Percentiles rank a stretch among this genome's conserved stretches.
phyloP scores from a whole-genome alignment of 2,888 invertebrate genomes.

The Euphydryas editha region DNA sequence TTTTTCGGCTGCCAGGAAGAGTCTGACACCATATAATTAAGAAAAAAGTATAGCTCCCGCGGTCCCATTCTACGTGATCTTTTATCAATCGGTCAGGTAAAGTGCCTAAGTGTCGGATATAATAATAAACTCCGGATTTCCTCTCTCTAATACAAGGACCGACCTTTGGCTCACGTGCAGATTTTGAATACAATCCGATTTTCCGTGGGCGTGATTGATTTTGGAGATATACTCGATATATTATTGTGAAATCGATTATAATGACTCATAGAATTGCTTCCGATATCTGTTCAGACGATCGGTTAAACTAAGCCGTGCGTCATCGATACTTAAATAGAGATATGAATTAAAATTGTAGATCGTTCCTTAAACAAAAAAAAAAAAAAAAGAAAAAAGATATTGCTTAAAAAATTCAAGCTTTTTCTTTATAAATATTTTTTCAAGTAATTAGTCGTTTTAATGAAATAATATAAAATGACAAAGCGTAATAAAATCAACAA shows the following conservation, averaged over 20 bases:
- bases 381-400: too few relatives aligned
- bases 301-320: slow-evolving; percentile 33
- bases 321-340: slow-evolving; percentile 13
- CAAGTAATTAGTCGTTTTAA: slow-evolving; percentile 44
- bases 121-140: slow-evolving; percentile 81
- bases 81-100: slow-evolving; percentile 80
- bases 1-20: slow-evolving; percentile 44
- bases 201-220: slow-evolving; percentile 83
- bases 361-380: too few relatives aligned
- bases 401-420: too few relatives aligned
- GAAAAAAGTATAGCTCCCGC: slow-evolving; percentile 64
- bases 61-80: slow-evolving; percentile 59
- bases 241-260: slow-evolving; percentile 58
- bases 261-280: slow-evolving; percentile 61
- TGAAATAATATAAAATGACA: slow-evolving; percentile 64
- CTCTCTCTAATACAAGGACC: slow-evolving; percentile 80
- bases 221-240: slow-evolving; percentile 71
- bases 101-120: slow-evolving; percentile 73
- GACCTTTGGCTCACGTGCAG: slow-evolving; percentile 80
- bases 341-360: slow-evolving; percentile 5
- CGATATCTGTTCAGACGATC: slow-evolving; percentile 43
- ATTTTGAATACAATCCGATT: slow-evolving; percentile 72
- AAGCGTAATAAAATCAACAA: slow-evolving; percentile 71
- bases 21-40: slow-evolving; percentile 73
- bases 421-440: background rate